Percentiles rank a stretch among this genome's conserved stretches.
phyloP scores from a whole-genome alignment of 2,888 invertebrate genomes.

The Drosophila sordidapex region DNA sequence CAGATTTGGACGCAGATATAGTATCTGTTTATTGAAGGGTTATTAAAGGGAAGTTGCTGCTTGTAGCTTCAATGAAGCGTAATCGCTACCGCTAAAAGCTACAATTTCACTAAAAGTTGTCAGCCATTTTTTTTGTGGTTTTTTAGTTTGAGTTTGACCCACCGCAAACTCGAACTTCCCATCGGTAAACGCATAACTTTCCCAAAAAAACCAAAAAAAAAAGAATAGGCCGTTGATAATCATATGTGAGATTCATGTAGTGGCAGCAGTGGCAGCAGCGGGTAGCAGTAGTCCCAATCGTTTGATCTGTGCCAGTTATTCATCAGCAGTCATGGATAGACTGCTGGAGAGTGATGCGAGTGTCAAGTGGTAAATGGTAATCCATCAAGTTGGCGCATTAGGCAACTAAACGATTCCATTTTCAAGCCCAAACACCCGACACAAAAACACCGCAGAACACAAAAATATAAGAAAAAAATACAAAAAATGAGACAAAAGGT shows the following conservation, averaged over 20 bases:
- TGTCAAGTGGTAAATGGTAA: slow-evolving; percentile 56
- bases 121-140: slow-evolving; percentile 14
- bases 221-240: slow-evolving; percentile 19
- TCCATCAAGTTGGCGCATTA: slow-evolving; percentile 80
- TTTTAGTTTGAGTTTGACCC: slow-evolving; percentile 11
- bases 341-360: slow-evolving; percentile 25
- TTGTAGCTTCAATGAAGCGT: slow-evolving; percentile 46
- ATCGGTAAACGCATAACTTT: slow-evolving; percentile 31
- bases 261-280: slow-evolving; percentile 49
- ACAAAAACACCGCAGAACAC: background rate
- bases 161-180: slow-evolving; percentile 38
- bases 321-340: slow-evolving; percentile 35
- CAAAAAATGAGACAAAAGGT: slow-evolving; percentile 57
- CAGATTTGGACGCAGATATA: slow-evolving; percentile 28
- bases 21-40: background rate
- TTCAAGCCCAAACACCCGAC: slow-evolving; percentile 57
- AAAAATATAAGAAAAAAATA: background rate
- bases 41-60: background rate
- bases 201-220: slow-evolving; percentile 20
- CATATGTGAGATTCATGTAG: background rate
- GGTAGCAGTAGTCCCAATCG: slow-evolving; percentile 38
- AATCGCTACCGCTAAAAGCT: slow-evolving; percentile 56
- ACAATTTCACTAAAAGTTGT: slow-evolving; percentile 42
- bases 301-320: slow-evolving; percentile 51
- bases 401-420: slow-evolving; percentile 83